A percentile compares a stretch with the other conserved stretches of the same genome.
Evolutionary conservation across 2,113 vertebrate species (phyloP).

Genomic region (Penelope pileata): DNA sequence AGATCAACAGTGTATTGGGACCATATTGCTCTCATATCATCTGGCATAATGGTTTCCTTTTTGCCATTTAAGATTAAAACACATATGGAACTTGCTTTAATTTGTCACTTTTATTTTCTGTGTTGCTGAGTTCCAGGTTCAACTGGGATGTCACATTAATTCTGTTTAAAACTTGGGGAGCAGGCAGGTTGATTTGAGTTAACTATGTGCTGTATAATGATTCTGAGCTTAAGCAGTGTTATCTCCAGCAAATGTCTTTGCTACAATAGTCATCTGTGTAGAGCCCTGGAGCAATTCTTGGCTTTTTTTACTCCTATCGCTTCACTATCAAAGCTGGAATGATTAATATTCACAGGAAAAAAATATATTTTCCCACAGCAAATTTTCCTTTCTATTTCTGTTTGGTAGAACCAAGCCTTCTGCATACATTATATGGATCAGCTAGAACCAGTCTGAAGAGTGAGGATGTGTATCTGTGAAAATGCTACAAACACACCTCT

Average conservation of each 20-base stretch:
- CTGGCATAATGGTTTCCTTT: constrained; percentile 56
- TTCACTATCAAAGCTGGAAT: constrained; percentile 65
- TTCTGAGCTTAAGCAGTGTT: constrained; percentile 56
- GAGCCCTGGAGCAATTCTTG: constrained; percentile 63
- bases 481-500: not conserved
- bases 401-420: constrained; percentile 45
- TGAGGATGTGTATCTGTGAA: not conserved
- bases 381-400: constrained; percentile 55
- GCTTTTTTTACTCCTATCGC: constrained; percentile 53
- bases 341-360: constrained; percentile 70
- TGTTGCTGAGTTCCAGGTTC: constrained; percentile 44
- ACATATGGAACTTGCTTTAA: constrained; percentile 69
- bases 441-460: constrained; percentile 24
- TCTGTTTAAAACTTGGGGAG: constrained; percentile 59
- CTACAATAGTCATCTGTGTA: constrained; percentile 60
- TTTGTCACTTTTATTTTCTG: constrained; percentile 66
- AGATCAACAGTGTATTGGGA: constrained; percentile 34
- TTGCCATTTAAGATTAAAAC: constrained; percentile 66
- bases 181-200: constrained; percentile 48
- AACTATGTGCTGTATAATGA: constrained; percentile 51
- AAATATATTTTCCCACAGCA: constrained; percentile 43
- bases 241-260: constrained; percentile 64
- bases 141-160: constrained; percentile 58
- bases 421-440: constrained; percentile 52
- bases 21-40: constrained; percentile 58